Conservation (phyloP, 1,140 invertebrate genomes). For the Antheraea pernyi region DNA sequence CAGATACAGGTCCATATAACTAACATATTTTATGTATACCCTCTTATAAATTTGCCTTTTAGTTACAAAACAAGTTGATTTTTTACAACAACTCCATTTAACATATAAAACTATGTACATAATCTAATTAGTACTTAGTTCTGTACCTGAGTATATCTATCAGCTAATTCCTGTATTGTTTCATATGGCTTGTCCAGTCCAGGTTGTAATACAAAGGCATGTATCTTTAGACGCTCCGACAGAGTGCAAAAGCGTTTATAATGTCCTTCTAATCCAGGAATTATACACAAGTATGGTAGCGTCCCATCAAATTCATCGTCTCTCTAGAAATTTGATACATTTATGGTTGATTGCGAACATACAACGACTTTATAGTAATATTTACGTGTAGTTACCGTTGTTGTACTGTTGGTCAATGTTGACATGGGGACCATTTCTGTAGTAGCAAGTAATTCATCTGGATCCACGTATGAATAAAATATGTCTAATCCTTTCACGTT, state of each 20-base stretch:
- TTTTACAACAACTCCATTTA: no score
- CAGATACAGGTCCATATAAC: no score
- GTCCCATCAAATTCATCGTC: slow-evolving; percentile 39
- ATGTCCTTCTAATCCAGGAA: slow-evolving; percentile 48
- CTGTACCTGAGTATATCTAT: slow-evolving; percentile 10
- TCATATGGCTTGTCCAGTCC: slow-evolving; percentile 18
- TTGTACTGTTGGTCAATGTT: slow-evolving; percentile 20
- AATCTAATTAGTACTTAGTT: no score
- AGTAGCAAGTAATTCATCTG: slow-evolving; percentile 30
- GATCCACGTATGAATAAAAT: slow-evolving; percentile 32
- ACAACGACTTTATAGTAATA: not conserved
- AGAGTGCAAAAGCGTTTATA: slow-evolving; percentile 26
- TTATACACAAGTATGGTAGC: slow-evolving; percentile 35
- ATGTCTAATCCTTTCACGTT: slow-evolving; percentile 25
- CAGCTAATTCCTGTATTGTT: no score
- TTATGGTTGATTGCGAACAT: not conserved
- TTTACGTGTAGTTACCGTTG: slow-evolving; percentile 20
- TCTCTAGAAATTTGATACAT: slow-evolving; percentile 22
- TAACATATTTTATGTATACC: no score
- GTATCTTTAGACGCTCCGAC: slow-evolving; percentile 26
- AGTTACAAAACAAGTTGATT: no score
- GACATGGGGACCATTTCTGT: slow-evolving; percentile 32
- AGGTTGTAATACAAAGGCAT: slow-evolving; percentile 28
- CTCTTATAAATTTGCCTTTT: no score
- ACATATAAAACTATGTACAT: not conserved